These are phyloP conservation scores for Hyalella azteca DNA, from an alignment of 2,888 invertebrate species.

Conservation along the genomic window DNA sequence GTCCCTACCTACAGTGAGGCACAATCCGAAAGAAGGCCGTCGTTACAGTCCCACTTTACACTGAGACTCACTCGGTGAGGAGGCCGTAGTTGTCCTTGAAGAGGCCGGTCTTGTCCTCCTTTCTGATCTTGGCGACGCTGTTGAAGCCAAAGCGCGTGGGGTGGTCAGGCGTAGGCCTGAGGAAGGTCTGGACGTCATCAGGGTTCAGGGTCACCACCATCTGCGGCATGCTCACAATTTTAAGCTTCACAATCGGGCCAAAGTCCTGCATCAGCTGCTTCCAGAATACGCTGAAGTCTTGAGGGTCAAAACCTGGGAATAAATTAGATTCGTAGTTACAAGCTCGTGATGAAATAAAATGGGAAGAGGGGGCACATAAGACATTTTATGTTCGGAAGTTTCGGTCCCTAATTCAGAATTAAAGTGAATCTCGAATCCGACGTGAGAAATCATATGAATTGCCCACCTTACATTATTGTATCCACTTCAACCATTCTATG, in stretches of 20 bases:
- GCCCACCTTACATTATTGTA: not conserved
- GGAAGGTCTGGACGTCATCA: slow-evolving; percentile 23
- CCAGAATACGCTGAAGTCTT: not conserved
- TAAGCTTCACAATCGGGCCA: slow-evolving; percentile 30
- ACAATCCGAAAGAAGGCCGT: no score
- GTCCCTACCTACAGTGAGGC: no score
- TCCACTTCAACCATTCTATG: not conserved
- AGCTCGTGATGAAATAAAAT: not conserved
- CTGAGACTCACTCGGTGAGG: not conserved
- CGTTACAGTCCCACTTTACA: not conserved
- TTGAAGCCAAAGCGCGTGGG: slow-evolving; percentile 5
- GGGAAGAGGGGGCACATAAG: not conserved
- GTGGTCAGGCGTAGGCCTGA: slow-evolving; percentile 9
- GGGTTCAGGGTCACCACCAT: slow-evolving; percentile 21
- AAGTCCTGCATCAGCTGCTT: not conserved
- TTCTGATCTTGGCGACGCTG: not conserved
- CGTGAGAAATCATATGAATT: not conserved
- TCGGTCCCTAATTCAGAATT: not conserved
- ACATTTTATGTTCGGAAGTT: not conserved
- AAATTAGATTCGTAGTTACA: not conserved
- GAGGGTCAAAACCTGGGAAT: not conserved
- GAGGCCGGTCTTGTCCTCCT: not conserved
- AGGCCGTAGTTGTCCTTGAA: not conserved
- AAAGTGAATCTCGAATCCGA: not conserved
- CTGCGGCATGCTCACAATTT: not conserved